Conservation (phyloP, 2,888 invertebrate species). For the Gibbula magus region DNA sequence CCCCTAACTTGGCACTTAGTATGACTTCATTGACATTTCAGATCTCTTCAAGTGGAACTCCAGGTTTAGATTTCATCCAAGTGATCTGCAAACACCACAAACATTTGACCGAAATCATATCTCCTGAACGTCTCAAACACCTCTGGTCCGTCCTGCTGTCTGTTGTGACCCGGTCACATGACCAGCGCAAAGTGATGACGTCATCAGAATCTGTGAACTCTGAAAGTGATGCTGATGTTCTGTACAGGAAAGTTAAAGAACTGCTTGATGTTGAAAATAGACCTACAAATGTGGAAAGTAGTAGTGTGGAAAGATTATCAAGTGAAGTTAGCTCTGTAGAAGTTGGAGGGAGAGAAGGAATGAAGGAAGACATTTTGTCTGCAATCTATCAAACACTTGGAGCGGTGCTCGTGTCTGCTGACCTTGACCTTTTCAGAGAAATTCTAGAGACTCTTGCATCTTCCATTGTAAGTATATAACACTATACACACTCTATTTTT, state of each 20-base stretch:
- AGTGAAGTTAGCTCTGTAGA: no score
- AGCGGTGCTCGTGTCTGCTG: conserved; percentile 40
- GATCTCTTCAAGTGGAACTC: no score
- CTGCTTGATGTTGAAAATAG: conserved; percentile 24
- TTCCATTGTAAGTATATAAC: conserved; percentile 37
- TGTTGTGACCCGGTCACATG: neutral
- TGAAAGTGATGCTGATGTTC: neutral
- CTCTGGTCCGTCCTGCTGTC: neutral
- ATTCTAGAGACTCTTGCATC: conserved; percentile 36
- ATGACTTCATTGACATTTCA: no score
- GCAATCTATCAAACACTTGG: conserved; percentile 46
- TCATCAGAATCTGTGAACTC: neutral
- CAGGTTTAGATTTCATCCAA: neutral
- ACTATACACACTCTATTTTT: neutral
- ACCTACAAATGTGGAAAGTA: conserved; percentile 28
- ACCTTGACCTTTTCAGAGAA: conserved; percentile 40
- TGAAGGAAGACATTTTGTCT: neutral
- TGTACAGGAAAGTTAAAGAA: conserved; percentile 3
- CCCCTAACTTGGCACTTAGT: no score
- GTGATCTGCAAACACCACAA: neutral
- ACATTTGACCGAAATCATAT: neutral
- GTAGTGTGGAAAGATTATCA: no score
- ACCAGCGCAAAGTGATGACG: neutral
- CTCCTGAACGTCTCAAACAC: neutral
- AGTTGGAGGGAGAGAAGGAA: no score